Conservation (phyloP, 2,888 invertebrate species). For the Zeuzera pyrina region DNA sequence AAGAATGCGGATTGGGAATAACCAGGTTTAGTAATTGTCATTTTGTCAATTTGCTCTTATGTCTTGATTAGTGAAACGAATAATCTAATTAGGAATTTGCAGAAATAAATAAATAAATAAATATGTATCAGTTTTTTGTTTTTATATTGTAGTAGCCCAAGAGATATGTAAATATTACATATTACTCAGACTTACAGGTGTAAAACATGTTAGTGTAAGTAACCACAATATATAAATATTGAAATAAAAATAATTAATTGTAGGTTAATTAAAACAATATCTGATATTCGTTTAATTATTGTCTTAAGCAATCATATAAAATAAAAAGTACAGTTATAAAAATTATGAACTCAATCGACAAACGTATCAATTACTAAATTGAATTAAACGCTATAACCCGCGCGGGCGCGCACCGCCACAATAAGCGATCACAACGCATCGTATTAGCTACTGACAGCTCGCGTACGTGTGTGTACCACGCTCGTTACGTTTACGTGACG, state of each 20-base stretch:
- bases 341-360: conserved; percentile 43
- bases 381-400: conserved; percentile 69
- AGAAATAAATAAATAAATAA: no score
- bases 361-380: conserved; percentile 71
- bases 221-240: conserved; percentile 10
- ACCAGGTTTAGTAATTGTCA: conserved; percentile 67
- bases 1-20: conserved; percentile 70
- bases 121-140: no score
- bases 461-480: conserved; percentile 61
- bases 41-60: conserved; percentile 58
- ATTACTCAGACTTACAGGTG: no score
- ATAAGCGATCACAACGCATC: conserved; percentile 67
- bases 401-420: conserved; percentile 49
- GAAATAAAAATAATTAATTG: not conserved
- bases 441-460: conserved; percentile 69
- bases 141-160: no score
- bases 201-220: no score
- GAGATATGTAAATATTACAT: no score
- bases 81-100: no score
- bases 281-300: not conserved
- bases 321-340: conserved; percentile 1
- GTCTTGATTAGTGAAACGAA: no score
- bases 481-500: conserved; percentile 68
- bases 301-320: no score
- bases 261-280: not conserved